These are phyloP conservation scores for Brachyrhaphis roseni DNA, from an alignment of 2,797 vertebrate genomes.

Conservation along the genomic window DNA sequence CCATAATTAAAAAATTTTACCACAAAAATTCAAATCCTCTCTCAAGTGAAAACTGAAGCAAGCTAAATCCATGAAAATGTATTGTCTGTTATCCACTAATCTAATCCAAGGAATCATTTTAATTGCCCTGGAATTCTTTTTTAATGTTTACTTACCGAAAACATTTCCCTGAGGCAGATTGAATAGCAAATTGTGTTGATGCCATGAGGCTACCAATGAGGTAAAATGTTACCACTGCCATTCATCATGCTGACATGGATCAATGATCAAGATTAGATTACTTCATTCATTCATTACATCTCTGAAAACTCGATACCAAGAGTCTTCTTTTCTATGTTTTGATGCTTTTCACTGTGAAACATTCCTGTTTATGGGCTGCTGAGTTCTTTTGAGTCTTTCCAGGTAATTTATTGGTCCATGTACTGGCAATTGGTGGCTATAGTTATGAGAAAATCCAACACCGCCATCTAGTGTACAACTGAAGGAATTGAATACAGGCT, in stretches of 20 bases:
- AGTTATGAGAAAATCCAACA: not conserved
- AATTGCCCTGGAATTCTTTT: not conserved
- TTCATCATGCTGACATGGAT: conserved; percentile 33
- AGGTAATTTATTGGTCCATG: not conserved
- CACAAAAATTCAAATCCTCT: conserved; percentile 28
- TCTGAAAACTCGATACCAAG: not conserved
- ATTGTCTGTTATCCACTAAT: conserved; percentile 42
- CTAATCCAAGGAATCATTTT: conserved; percentile 41
- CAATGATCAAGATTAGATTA: not conserved
- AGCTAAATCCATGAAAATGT: conserved; percentile 62
- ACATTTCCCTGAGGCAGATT: conserved; percentile 16
- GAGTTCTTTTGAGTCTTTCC: conserved; percentile 16
- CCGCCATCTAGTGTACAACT: conserved; percentile 53
- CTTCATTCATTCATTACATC: conserved; percentile 1
- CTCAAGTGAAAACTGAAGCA: not conserved
- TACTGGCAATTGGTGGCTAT: not conserved
- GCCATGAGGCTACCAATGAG: not conserved
- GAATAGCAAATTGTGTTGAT: conserved; percentile 35
- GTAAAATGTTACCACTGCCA: conserved; percentile 31
- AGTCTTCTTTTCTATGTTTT: not conserved
- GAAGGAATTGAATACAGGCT: not conserved
- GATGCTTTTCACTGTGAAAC: not conserved
- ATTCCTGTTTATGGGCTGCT: not conserved
- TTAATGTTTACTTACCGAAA: conserved; percentile 23
- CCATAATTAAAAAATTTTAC: too few relatives aligned